Evolutionary conservation across 2,888 invertebrate species (phyloP), one percentile per base, ranked within the genome.

Genomic region (Papilio elwesi): DNA sequence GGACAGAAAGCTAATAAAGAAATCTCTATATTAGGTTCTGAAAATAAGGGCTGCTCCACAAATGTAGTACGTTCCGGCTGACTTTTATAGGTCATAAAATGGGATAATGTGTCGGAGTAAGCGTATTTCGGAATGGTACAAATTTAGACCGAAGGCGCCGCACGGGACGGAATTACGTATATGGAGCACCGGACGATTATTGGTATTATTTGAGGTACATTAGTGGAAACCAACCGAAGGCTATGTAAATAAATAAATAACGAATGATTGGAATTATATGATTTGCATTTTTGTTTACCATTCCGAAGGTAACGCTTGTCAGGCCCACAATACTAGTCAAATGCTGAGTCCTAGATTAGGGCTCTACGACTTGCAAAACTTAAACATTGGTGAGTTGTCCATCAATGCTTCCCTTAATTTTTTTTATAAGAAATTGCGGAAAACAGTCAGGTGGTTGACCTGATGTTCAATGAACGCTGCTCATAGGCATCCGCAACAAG

Each of bases 11-110:
- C 86, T 85, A 88, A 91, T 92, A 91, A 92, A 91, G 87, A 87
- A 86, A 86, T 84, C 80, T 85, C 86, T 90, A 89, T 90, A 90
- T 91, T 90, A 90, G 90, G 86, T 88, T 87, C 90, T 86, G 90
- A 88, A 91, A 90, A 90, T 92, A 91, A 92, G 90, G 92, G 90
- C 89, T 86, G 85, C 74, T 82, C 89, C 89, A 87, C 91, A 93
- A 93, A 92, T 88, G 89, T 90, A 91, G 88, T 92, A 89, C 88
- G 89, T 91, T 90, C 82, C 82, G 83, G 79, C 86, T 90, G 92
- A 93, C 93, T 92, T 93, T 93, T 93, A 93, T 93, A 86, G 93
- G 89, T 92, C 87, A 91, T 93, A 93, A 93, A 93, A 87, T 85
- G 88, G 91, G 89, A 92, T 93, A 93, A 93, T 93, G 91, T 90